Percentiles rank a stretch among this genome's conserved stretches.
These are phyloP conservation scores for Lithosia quadra DNA, from an alignment of 2,888 invertebrate genomes.

Conservation along the genomic window DNA sequence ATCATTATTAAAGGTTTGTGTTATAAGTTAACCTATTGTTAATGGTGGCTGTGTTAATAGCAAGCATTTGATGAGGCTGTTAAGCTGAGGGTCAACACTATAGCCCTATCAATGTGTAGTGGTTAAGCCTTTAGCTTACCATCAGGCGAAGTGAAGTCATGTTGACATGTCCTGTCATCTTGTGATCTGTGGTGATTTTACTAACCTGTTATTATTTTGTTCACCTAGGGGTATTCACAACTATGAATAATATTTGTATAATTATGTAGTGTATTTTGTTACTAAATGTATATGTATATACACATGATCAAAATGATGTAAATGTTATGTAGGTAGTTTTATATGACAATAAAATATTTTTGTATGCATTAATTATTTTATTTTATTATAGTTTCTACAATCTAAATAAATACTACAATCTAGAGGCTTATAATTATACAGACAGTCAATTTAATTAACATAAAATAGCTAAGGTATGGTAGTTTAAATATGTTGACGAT, in stretches of 20 bases:
- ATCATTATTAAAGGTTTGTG: background rate
- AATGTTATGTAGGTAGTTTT: background rate
- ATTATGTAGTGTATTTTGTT: background rate
- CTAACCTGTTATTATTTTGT: too few species aligned
- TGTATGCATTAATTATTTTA: conserved; percentile 47
- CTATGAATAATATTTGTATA: too few species aligned
- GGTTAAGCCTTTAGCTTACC: too few species aligned
- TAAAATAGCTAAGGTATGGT: background rate
- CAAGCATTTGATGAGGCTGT: too few species aligned
- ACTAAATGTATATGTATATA: background rate
- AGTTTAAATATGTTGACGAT: conserved; percentile 3
- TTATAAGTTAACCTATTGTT: too few species aligned
- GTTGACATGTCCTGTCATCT: too few species aligned
- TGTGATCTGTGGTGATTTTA: too few species aligned
- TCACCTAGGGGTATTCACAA: too few species aligned
- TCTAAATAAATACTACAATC: conserved; percentile 59
- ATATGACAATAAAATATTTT: conserved; percentile 26
- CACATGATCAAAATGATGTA: background rate
- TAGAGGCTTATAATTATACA: conserved; percentile 48
- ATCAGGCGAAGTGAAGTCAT: too few species aligned
- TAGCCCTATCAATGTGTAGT: too few species aligned
- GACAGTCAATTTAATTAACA: conserved; percentile 41
- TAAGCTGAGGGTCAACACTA: too few species aligned
- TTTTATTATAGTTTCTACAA: conserved; percentile 47
- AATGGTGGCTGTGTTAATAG: too few species aligned